Conservation (phyloP, 2,888 invertebrate species). For the Zele albiditarsus region DNA sequence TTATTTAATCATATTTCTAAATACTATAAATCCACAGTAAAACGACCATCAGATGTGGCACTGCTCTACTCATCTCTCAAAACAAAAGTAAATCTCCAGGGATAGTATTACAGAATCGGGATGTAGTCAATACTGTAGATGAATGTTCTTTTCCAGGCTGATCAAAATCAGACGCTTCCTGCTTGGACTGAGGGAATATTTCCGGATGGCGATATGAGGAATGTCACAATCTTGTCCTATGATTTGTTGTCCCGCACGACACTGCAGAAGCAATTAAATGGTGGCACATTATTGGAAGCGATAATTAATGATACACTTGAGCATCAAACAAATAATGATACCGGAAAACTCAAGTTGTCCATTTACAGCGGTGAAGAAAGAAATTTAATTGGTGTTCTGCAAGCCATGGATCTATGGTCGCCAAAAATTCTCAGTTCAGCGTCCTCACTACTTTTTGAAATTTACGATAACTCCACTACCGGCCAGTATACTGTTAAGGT, state of each 20-base stretch:
- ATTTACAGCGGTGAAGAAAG: conserved; percentile 66
- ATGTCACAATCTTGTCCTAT: conserved; percentile 46
- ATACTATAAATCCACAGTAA: conserved; percentile 46
- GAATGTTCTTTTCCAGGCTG: conserved; percentile 37
- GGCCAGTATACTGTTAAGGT: conserved; percentile 60
- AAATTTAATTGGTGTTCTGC: conserved; percentile 62
- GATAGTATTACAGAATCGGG: neutral
- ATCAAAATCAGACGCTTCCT: conserved; percentile 43
- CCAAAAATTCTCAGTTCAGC: conserved; percentile 62
- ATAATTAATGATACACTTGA: conserved; percentile 55
- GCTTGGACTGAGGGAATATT: conserved; percentile 74
- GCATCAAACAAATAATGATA: conserved; percentile 26
- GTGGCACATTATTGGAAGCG: conserved; percentile 71
- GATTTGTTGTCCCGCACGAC: conserved; percentile 71
- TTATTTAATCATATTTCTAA: conserved; percentile 45
- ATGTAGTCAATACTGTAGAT: neutral
- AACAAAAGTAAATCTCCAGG: conserved; percentile 39
- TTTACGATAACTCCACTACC: conserved; percentile 51
- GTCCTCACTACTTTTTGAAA: conserved; percentile 63
- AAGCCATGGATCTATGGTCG: conserved; percentile 60
- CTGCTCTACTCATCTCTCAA: conserved; percentile 49
- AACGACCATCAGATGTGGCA: conserved; percentile 47
- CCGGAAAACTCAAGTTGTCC: conserved; percentile 52
- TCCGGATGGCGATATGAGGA: conserved; percentile 59
- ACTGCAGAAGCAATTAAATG: conserved; percentile 75